Evolutionary conservation across 2,113 vertebrate genomes (phyloP).

Genomic region (Salvelinus fontinalis): DNA sequence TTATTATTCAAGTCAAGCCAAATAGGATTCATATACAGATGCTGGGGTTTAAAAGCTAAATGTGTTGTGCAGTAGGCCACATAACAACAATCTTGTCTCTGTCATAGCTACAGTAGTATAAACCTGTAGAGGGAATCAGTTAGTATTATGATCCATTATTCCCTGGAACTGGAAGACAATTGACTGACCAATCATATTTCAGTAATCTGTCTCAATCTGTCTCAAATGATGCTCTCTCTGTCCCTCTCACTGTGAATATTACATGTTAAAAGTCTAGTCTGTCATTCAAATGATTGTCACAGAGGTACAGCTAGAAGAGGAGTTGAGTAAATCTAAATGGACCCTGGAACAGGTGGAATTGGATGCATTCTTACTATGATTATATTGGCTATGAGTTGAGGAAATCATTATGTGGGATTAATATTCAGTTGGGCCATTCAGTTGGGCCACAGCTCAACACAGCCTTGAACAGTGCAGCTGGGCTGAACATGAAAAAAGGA

Average conservation of each 20-base stretch:
- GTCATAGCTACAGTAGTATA: too few relatives aligned
- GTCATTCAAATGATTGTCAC: conserved; percentile 59
- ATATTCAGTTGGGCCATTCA: conserved; percentile 30
- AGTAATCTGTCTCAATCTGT: too few relatives aligned
- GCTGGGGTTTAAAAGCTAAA: too few relatives aligned
- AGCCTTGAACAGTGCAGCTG: conserved; percentile 16
- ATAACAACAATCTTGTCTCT: too few relatives aligned
- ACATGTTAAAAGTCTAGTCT: conserved; percentile 11
- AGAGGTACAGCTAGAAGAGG: conserved; percentile 37
- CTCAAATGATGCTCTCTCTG: too few relatives aligned
- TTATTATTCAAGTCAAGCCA: too few relatives aligned
- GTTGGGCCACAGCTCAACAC: conserved; percentile 38
- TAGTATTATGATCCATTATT: neutral
- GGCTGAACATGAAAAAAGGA: conserved; percentile 15
- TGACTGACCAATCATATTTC: too few relatives aligned
- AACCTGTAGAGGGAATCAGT: neutral
- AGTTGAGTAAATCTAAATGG: conserved; percentile 8
- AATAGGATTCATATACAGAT: too few relatives aligned
- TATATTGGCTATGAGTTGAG: conserved; percentile 43
- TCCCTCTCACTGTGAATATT: conserved; percentile 11
- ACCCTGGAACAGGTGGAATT: conserved; percentile 25
- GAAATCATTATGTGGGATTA: conserved; percentile 26
- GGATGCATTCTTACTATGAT: conserved; percentile 50
- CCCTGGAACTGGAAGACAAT: conserved; percentile 15
- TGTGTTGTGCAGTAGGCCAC: too few relatives aligned